A percentile compares a stretch with the other conserved stretches of the same genome.
Conservation (phyloP, 2,888 invertebrate genomes). For the Archips xylosteana region DNA sequence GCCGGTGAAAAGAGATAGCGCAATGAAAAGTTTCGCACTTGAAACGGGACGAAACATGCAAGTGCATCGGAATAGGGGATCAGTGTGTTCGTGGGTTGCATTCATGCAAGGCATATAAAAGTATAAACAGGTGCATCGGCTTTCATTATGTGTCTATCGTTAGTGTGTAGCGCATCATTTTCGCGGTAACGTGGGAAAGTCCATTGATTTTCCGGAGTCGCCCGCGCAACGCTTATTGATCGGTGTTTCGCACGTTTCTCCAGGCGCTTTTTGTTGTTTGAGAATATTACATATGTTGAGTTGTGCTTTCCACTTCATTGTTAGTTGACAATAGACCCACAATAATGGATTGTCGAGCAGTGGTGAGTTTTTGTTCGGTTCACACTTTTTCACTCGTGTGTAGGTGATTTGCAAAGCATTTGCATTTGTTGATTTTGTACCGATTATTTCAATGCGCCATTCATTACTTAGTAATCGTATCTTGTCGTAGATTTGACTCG, state of each 20-base stretch:
- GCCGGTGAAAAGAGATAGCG: conserved; percentile 45
- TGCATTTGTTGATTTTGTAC: conserved; percentile 40
- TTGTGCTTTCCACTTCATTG: conserved; percentile 75
- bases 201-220: conserved; percentile 59
- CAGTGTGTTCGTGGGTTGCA: conserved; percentile 56
- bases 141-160: conserved; percentile 71
- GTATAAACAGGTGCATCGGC: conserved; percentile 69
- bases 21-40: conserved; percentile 25
- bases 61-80: conserved; percentile 47
- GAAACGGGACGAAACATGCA: conserved; percentile 46
- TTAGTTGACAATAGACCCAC: conserved; percentile 61
- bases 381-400: conserved; percentile 44
- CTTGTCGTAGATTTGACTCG: conserved; percentile 4
- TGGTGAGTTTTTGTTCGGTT: conserved; percentile 57
- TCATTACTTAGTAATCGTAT: not conserved
- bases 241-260: conserved; percentile 62
- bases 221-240: conserved; percentile 47
- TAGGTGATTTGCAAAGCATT: conserved; percentile 43
- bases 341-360: conserved; percentile 75
- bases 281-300: conserved; percentile 51
- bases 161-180: conserved; percentile 62
- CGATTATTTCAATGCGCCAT: conserved; percentile 9
- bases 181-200: conserved; percentile 61
- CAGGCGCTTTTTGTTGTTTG: conserved; percentile 59
- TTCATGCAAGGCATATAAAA: conserved; percentile 73